Percentiles rank a stretch among this genome's conserved stretches.
phyloP scores from a whole-genome alignment of 37 sponge, comb jelly and placozoan species.

The Cliona cf. orientalis region DNA sequence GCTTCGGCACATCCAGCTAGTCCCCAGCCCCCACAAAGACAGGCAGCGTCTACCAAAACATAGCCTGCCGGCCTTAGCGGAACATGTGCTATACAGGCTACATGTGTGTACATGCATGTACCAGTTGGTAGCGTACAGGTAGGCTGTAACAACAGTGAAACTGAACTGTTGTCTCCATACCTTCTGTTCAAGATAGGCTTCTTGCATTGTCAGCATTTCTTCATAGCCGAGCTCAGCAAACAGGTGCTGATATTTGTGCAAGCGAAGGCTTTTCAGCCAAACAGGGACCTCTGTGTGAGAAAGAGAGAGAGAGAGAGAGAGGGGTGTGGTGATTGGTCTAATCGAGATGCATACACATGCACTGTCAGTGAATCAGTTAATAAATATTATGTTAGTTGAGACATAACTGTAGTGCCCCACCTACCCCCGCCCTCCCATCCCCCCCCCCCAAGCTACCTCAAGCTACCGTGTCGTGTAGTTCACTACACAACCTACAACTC shows the following conservation, averaged over 20 bases:
- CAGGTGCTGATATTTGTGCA: conserved; percentile 92
- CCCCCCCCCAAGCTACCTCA: too few species aligned
- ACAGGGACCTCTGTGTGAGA: conserved; percentile 79
- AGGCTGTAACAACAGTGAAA: not conserved
- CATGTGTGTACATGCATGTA: not conserved
- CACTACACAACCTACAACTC: too few species aligned
- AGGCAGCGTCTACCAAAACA: too few species aligned
- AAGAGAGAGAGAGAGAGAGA: not conserved
- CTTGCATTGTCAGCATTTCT: conserved; percentile 76
- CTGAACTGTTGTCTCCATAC: conserved; percentile 31
- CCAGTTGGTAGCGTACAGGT: not conserved
- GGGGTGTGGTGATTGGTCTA: not conserved
- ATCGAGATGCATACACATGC: conserved; percentile 6
- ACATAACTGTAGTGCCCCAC: too few species aligned
- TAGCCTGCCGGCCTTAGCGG: too few species aligned
- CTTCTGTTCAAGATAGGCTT: conserved; percentile 67
- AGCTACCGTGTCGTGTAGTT: too few species aligned
- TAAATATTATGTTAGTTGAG: too few species aligned
- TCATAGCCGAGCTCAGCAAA: conserved; percentile 82
- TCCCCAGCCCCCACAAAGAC: too few species aligned
- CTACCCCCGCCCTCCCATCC: too few species aligned
- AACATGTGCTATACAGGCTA: too few species aligned
- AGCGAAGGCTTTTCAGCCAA: conserved; percentile 89
- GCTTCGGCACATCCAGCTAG: too few species aligned
- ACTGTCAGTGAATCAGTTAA: not conserved